Conservation (phyloP, 1,140 invertebrate species). For the Aethina tumida region DNA sequence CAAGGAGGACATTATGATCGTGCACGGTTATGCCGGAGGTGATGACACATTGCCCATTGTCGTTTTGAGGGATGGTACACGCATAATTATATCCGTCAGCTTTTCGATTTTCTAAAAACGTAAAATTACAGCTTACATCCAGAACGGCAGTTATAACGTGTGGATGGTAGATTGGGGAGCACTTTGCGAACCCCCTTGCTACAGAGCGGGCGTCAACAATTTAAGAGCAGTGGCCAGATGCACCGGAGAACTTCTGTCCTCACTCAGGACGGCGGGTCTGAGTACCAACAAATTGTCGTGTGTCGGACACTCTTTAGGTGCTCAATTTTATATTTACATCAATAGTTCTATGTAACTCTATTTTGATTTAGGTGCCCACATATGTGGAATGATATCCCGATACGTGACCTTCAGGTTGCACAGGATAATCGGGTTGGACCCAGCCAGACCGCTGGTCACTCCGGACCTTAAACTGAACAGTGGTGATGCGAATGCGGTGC, state of each 20-base stretch:
- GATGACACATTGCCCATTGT: conserved; percentile 55
- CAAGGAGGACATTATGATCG: conserved; percentile 54
- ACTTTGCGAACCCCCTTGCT: conserved; percentile 57
- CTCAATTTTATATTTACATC: neutral
- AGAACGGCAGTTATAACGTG: conserved; percentile 62
- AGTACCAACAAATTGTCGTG: conserved; percentile 51
- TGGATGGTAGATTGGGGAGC: conserved; percentile 64
- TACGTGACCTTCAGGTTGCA: conserved; percentile 51
- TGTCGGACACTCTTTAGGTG: conserved; percentile 62
- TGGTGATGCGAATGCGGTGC: conserved; percentile 59
- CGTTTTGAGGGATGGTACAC: conserved; percentile 52
- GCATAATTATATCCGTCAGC: neutral
- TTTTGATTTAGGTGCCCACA: conserved; percentile 41
- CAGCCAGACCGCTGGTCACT: conserved; percentile 57
- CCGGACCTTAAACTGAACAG: conserved; percentile 52
- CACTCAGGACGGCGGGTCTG: conserved; percentile 49
- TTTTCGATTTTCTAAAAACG: neutral
- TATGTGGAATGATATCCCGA: conserved; percentile 64
- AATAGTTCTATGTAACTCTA: neutral
- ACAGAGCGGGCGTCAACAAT: conserved; percentile 57
- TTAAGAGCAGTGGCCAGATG: conserved; percentile 56
- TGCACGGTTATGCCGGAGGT: conserved; percentile 66
- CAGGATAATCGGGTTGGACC: conserved; percentile 59
- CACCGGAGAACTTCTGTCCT: conserved; percentile 48
- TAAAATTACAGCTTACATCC: conserved; percentile 47